Conservation (phyloP, 1,140 invertebrate species). For the Bombus waltoni region DNA sequence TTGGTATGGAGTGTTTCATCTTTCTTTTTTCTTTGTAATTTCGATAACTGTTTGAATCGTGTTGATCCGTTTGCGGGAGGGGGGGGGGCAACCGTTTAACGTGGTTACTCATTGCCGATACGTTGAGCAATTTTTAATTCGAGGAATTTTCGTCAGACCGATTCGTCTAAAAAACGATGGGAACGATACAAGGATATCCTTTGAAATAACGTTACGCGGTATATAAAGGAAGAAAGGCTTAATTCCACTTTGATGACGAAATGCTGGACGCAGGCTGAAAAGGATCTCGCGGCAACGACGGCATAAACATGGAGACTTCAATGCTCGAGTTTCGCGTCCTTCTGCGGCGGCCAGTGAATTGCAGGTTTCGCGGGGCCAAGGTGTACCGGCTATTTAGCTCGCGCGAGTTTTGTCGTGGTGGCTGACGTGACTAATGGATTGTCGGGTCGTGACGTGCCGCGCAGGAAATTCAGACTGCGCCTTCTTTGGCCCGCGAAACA, state of each 20-base stretch:
- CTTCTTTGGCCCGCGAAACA: slow-evolving; percentile 37
- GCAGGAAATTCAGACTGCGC: slow-evolving; percentile 57
- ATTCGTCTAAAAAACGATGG: too few relatives aligned
- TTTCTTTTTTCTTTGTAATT: not conserved
- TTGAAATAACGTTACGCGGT: not conserved
- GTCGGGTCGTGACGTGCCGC: slow-evolving; percentile 45
- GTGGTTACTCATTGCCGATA: too few relatives aligned
- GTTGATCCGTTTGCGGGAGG: too few relatives aligned
- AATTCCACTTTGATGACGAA: slow-evolving; percentile 10
- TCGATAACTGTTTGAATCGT: not conserved
- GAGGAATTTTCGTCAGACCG: too few relatives aligned
- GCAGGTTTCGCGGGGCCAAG: slow-evolving; percentile 68
- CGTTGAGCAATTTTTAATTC: too few relatives aligned
- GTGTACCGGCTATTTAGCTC: slow-evolving; percentile 69
- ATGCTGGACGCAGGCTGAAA: slow-evolving; percentile 4
- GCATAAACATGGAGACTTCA: slow-evolving; percentile 51
- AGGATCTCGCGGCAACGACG: not conserved
- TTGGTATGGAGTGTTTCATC: not conserved
- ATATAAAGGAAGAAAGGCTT: not conserved
- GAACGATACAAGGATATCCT: too few relatives aligned
- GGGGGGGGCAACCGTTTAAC: too few relatives aligned
- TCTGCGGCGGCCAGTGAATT: slow-evolving; percentile 61
- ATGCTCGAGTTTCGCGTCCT: slow-evolving; percentile 64
- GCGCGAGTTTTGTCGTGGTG: slow-evolving; percentile 63
- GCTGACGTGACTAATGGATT: slow-evolving; percentile 66